phyloP scores from a whole-genome alignment of 2,888 invertebrate species.

The Amblyteles armatorius region DNA sequence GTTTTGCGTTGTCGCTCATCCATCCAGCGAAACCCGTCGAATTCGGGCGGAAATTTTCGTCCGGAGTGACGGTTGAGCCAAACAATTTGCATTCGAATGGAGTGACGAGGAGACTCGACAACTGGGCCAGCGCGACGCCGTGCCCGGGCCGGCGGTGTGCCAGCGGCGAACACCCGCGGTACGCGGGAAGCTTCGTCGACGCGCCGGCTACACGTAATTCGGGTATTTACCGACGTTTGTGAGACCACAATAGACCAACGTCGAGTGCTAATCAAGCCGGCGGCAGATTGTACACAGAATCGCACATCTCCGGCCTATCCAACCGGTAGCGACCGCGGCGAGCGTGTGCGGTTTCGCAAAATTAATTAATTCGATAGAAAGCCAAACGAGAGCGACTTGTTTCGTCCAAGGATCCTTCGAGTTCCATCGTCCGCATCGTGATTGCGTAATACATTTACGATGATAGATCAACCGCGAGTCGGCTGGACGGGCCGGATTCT shows the following conservation, averaged over 20 bases:
- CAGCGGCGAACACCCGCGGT: slow-evolving; percentile 41
- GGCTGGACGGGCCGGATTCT: no score
- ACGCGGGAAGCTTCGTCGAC: slow-evolving; percentile 42
- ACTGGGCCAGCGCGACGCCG: slow-evolving; percentile 62
- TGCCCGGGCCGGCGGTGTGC: slow-evolving; percentile 37
- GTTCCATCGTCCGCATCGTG: neutral
- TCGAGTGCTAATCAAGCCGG: slow-evolving; percentile 67
- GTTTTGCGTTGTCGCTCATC: neutral
- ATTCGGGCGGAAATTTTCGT: slow-evolving; percentile 47
- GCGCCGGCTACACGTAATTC: slow-evolving; percentile 68
- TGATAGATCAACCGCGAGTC: neutral
- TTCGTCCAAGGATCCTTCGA: neutral
- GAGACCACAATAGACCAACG: slow-evolving; percentile 64
- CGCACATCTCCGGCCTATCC: neutral
- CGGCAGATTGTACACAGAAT: slow-evolving; percentile 34
- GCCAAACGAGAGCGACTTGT: slow-evolving; percentile 49
- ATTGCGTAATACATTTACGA: slow-evolving; percentile 2
- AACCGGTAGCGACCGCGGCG: neutral
- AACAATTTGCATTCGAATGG: slow-evolving; percentile 76
- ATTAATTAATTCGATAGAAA: slow-evolving; percentile 43
- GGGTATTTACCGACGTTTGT: slow-evolving; percentile 68
- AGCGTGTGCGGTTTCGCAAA: slow-evolving; percentile 4
- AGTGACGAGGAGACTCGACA: slow-evolving; percentile 67
- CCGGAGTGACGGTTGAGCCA: slow-evolving; percentile 21
- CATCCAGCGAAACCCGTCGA: slow-evolving; percentile 9